Evolutionary conservation across 2,113 vertebrate species (phyloP), one percentile per base, ranked within the genome.

Genomic region (Bolborhynchus lineola): DNA sequence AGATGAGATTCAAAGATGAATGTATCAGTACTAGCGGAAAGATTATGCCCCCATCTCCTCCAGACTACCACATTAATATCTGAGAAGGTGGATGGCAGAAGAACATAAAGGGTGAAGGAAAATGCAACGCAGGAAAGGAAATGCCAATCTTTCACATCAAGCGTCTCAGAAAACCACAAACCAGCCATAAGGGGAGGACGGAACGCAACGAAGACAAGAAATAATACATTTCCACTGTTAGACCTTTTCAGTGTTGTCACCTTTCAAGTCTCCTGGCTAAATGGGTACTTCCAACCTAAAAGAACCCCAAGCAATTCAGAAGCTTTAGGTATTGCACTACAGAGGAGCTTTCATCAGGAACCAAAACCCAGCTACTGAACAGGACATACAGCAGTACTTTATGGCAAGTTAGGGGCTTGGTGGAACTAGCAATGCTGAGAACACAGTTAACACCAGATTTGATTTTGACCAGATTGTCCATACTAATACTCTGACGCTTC

Each of bases 371-470:
- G 46, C 55, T 42, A 11, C 1, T 20, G 46, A 59, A 50, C 1
- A 21, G 77, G 39, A 47, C 57, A 17, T 1, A 24, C 4, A 46
- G 71, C 79, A 74, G 60, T 55, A 31, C 16, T 63, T 42, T 7
- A 67, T 0, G 1, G 42, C 77, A 50, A 59, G 31, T 1, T 5
- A 20, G 29, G 50, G 63, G 59, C 39, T 21, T 7, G 14, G 37
- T 3, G 31, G 20, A 80, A 65, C 46, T 3, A 59, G n/a, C 46
- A 59, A 82, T 7, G 67, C 0, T 8, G 29, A 69, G 19, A 31
- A 37, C 0, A 67, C 33, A 0, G 1, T 33, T 29, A 35, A 33
- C 41, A 44, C n/a, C 57, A 46, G 15, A 31, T 2, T 0, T 19
- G 20, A 33, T 49, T 80, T 69, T 69, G 28, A 33, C 8, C 21